Conservation (phyloP, 2,888 invertebrate species). For the Polyommatus iphigenia region DNA sequence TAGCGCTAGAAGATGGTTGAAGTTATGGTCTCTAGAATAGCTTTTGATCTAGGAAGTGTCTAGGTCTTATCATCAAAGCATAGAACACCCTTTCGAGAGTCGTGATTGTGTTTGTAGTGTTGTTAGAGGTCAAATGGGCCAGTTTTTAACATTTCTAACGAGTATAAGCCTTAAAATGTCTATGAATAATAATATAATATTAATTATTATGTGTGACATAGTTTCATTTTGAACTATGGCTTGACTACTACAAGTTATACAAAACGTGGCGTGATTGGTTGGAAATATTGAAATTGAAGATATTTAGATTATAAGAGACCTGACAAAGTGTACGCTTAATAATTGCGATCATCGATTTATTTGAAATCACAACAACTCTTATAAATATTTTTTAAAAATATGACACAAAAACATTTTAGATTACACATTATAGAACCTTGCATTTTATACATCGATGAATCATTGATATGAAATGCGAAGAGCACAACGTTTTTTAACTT, state of each 20-base stretch:
- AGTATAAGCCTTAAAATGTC: background rate
- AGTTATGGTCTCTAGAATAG: constrained; percentile 42
- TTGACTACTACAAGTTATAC: background rate
- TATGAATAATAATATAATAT: background rate
- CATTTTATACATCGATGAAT: background rate
- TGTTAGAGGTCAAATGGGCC: background rate
- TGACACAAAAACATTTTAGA: background rate
- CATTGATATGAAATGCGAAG: background rate
- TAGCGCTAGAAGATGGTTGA: constrained; percentile 45
- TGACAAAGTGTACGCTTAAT: background rate
- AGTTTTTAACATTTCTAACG: background rate
- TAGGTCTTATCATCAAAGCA: constrained; percentile 44
- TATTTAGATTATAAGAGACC: background rate
- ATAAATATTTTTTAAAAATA: background rate
- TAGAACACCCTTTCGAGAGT: constrained; percentile 45
- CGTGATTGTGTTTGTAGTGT: background rate
- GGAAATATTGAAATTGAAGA: background rate
- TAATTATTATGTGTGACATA: too few species aligned
- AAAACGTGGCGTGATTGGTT: background rate
- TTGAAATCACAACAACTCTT: too few species aligned
- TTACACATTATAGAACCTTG: background rate
- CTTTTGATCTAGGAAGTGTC: constrained; percentile 46
- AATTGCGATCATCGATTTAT: too few species aligned
- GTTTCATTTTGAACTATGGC: background rate
- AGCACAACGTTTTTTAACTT: background rate